Base-by-base conservation (phyloP, 2,888 invertebrate species). In the Urechis unicinctus region DNA sequence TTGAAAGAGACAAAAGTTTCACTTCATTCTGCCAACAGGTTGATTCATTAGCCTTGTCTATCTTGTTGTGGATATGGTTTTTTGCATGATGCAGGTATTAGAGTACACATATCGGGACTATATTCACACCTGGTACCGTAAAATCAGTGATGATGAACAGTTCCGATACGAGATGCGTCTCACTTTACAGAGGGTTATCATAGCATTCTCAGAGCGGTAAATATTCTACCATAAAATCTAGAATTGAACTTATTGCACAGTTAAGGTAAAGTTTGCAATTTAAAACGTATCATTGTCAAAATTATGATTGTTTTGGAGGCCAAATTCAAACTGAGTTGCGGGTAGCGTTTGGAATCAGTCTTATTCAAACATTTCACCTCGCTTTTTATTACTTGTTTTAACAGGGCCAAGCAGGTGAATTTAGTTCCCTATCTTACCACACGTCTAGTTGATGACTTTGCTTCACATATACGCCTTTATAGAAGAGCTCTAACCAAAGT, bases 371-470 rank as follows among this genome's bases (percentile, higher is more conserved):
- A n/a, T n/a, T n/a, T n/a, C n/a, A n/a, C n/a, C n/a, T n/a, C n/a
- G n/a, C n/a, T n/a, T n/a, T n/a, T n/a, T n/a, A n/a, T n/a, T n/a
- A n/a, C n/a, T n/a, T n/a, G n/a, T n/a, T 21, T 30, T 52, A 49
- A 51, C 58, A 81, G 82, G 61, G 77, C 89, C 47, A 91, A 91
- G 82, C 86, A 88, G 72, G 87, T 92, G 17, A 91, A 94, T 77
- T 91, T 93, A 90, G 87, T 91, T 67, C 87, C 89, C 41, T 88
- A 89, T 68, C 82, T 93, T 58, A 91, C 93, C 24, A 89, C 89
- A 31, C 83, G 86, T 61, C 82, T 93, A 58, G 91, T 94, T 1
- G 93, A 94, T 78, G 92, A 93, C 79, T 85, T 91, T 61, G 92
- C 91, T 1, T 87, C 88, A 28, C 94, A 94, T 80, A 83, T 94